Evolutionary conservation across 2,888 invertebrate genomes (phyloP).

Genomic region (Ditylenchus weischeri): DNA sequence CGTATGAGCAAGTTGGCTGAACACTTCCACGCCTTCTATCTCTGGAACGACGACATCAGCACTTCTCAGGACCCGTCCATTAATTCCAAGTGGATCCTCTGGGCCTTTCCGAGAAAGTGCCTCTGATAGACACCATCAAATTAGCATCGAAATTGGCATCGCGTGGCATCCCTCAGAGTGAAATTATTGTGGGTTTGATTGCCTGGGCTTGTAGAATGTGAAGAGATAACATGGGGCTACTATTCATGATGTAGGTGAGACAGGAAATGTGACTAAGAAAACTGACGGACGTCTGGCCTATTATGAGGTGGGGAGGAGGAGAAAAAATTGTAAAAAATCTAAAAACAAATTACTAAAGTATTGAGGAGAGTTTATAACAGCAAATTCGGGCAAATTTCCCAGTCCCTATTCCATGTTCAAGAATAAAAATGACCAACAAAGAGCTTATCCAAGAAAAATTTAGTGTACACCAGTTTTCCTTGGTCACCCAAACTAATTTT

Average conservation of each 20-base stretch:
- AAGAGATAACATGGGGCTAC: neutral
- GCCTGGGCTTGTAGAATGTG: slow-evolving; percentile 11
- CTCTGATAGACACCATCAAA: neutral
- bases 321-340: too few relatives aligned
- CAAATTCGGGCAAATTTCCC: too few relatives aligned
- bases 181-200: slow-evolving; percentile 23
- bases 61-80: slow-evolving; percentile 12
- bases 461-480: too few relatives aligned
- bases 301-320: slow-evolving; percentile 19
- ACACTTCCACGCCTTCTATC: slow-evolving; percentile 31
- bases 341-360: too few relatives aligned
- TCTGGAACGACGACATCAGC: slow-evolving; percentile 28
- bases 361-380: too few relatives aligned
- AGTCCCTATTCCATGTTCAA: too few relatives aligned
- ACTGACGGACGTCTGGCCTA: slow-evolving; percentile 30
- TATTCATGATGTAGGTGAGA: neutral
- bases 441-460: too few relatives aligned
- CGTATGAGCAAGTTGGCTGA: slow-evolving; percentile 20
- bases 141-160: neutral
- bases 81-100: neutral
- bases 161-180: slow-evolving; percentile 11
- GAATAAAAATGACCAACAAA: too few relatives aligned
- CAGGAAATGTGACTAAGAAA: slow-evolving; percentile 2
- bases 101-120: neutral
- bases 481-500: too few relatives aligned